phyloP scores from a whole-genome alignment of 1,140 invertebrate genomes.

The Leptinotarsa texana region DNA sequence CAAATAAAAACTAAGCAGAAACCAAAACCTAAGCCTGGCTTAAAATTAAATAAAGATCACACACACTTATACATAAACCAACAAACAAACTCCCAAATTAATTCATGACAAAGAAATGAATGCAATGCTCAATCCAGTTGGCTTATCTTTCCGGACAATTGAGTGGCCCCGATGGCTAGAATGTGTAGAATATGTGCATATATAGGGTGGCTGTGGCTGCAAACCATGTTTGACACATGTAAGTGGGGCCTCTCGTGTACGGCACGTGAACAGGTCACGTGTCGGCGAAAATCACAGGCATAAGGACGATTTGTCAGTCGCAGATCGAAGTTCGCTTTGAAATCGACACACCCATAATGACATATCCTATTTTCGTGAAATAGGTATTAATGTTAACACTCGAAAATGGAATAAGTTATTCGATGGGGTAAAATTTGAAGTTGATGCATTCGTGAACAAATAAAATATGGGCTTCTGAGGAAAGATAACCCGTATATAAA shows the following conservation, averaged over 20 bases:
- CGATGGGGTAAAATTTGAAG: not conserved
- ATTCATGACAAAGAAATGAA: conserved; percentile 36
- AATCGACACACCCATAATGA: conserved; percentile 38
- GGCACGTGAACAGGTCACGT: conserved; percentile 42
- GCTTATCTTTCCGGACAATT: conserved; percentile 52
- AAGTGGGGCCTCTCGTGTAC: conserved; percentile 52
- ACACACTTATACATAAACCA: conserved; percentile 36
- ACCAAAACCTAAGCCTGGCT: conserved; percentile 24
- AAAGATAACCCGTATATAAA: too few relatives aligned
- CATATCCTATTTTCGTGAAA: conserved; percentile 29
- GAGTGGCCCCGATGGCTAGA: conserved; percentile 18
- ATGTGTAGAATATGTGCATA: conserved; percentile 5
- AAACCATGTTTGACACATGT: conserved; percentile 55
- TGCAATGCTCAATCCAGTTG: conserved; percentile 39
- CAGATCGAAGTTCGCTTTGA: conserved; percentile 31
- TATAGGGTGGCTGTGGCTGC: conserved; percentile 21
- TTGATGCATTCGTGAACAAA: too few relatives aligned
- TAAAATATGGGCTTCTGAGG: too few relatives aligned
- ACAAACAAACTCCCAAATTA: conserved; percentile 47
- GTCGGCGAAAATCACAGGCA: conserved; percentile 45
- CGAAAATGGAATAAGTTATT: not conserved
- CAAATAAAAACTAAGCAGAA: conserved; percentile 29
- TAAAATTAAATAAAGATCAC: conserved; percentile 44
- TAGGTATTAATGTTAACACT: conserved; percentile 1
- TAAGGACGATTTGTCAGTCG: conserved; percentile 30